Conservation (phyloP, 2,797 vertebrate species). For the Sebastes hubbsi region DNA sequence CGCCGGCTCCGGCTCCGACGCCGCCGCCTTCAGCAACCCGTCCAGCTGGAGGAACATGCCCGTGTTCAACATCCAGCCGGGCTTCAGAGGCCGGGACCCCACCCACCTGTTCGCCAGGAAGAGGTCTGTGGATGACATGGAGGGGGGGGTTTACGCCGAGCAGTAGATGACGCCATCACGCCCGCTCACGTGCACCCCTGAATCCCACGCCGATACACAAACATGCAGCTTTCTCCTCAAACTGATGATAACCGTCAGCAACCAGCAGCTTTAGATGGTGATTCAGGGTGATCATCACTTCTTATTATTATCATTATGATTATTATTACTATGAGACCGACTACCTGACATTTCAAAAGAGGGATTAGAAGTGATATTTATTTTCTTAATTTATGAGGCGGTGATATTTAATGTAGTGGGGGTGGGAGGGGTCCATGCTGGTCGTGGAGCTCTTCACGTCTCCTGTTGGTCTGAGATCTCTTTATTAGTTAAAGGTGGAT, state of each 20-base stretch:
- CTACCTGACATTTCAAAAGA: background rate
- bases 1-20: conserved; percentile 40
- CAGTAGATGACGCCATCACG: conserved; percentile 37
- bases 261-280: conserved; percentile 8
- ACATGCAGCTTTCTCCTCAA: too few relatives aligned
- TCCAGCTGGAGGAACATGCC: conserved; percentile 87
- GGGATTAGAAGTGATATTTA: conserved; percentile 63
- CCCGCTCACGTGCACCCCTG: background rate
- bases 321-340: too few relatives aligned
- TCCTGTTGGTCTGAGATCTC: conserved; percentile 17
- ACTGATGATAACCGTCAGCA: too few relatives aligned
- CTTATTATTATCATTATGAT: background rate
- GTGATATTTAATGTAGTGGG: conserved; percentile 39
- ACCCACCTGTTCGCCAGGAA: conserved; percentile 85
- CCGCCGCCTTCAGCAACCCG: conserved; percentile 61
- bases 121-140: conserved; percentile 80
- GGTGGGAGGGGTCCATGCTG: conserved; percentile 70
- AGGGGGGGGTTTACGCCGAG: conserved; percentile 51
- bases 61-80: conserved; percentile 91
- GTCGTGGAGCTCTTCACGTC: conserved; percentile 69
- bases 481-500: background rate
- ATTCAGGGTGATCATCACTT: background rate
- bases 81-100: conserved; percentile 85
- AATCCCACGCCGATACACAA: too few relatives aligned
- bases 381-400: conserved; percentile 74